Evolutionary conservation across 1,140 invertebrate genomes (phyloP).

Genomic region (Manduca sexta): DNA sequence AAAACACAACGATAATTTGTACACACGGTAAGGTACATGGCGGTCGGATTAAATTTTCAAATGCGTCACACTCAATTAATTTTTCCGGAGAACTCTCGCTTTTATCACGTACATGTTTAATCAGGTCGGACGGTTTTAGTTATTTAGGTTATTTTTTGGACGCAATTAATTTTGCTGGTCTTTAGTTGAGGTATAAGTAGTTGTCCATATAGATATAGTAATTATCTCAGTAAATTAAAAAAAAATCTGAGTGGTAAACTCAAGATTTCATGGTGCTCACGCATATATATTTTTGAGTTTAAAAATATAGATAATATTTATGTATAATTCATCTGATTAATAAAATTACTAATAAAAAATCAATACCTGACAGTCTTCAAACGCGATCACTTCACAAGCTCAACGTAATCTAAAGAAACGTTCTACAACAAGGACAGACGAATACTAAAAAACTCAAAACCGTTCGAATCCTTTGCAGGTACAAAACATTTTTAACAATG

Average conservation of each 20-base stretch:
- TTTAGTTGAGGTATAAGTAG: no score
- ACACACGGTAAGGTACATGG: conserved; percentile 31
- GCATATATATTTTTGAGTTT: no score
- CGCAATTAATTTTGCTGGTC: no score
- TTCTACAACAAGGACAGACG: conserved; percentile 39
- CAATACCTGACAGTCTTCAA: not conserved
- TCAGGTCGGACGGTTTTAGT: conserved; percentile 14
- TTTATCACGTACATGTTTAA: conserved; percentile 31
- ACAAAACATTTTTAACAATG: conserved; percentile 48
- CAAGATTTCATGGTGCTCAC: no score
- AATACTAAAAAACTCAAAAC: conserved; percentile 60
- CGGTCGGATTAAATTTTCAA: conserved; percentile 51
- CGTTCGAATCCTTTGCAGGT: conserved; percentile 47
- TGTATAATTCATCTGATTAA: no score
- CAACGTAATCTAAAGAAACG: conserved; percentile 32
- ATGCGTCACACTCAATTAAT: conserved; percentile 39
- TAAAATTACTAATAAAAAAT: not conserved
- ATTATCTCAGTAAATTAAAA: no score
- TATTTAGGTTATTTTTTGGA: no score
- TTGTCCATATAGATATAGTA: no score
- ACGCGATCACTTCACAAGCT: not conserved
- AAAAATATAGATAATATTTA: no score
- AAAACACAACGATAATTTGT: conserved; percentile 37
- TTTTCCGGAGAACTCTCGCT: conserved; percentile 37
- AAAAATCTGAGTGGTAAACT: no score